Conservation (phyloP, 2,797 vertebrate genomes). For the Carduelis carduelis region DNA sequence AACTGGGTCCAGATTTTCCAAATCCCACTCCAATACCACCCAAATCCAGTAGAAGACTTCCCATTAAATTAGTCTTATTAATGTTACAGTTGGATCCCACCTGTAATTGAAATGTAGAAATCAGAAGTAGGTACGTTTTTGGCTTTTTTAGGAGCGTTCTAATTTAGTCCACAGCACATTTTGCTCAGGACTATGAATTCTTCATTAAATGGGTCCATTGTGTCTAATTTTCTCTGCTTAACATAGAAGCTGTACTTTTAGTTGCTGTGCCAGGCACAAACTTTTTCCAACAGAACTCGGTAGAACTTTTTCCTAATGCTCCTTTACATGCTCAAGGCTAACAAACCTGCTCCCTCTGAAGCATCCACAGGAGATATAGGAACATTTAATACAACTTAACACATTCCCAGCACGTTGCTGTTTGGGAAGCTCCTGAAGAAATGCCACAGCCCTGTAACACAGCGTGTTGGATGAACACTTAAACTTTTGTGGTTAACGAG, state of each 20-base stretch:
- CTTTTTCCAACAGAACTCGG: neutral
- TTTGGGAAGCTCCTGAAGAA: neutral
- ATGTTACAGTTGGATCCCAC: neutral
- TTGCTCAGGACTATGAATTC: conserved; percentile 58
- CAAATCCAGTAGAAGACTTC: conserved; percentile 4
- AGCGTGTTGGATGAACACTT: neutral
- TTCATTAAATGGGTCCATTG: conserved; percentile 57
- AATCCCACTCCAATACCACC: neutral
- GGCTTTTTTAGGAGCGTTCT: neutral
- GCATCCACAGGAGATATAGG: neutral
- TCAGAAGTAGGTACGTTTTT: neutral
- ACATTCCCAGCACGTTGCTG: fast-evolving
- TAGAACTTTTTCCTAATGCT: neutral
- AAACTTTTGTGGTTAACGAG: neutral
- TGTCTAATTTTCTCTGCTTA: conserved; percentile 71
- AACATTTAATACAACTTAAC: neutral
- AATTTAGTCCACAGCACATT: conserved; percentile 12
- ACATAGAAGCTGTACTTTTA: conserved; percentile 63
- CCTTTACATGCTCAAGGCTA: neutral
- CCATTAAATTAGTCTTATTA: neutral
- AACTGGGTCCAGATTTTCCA: conserved; percentile 2
- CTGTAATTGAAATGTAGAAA: neutral
- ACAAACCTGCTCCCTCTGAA: neutral
- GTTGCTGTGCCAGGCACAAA: conserved; percentile 56
- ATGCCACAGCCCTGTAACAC: neutral